A percentile compares a stretch with the other conserved stretches of the same genome.
Conservation (phyloP, 2,113 vertebrate species). For the Ammospiza nelsoni region DNA sequence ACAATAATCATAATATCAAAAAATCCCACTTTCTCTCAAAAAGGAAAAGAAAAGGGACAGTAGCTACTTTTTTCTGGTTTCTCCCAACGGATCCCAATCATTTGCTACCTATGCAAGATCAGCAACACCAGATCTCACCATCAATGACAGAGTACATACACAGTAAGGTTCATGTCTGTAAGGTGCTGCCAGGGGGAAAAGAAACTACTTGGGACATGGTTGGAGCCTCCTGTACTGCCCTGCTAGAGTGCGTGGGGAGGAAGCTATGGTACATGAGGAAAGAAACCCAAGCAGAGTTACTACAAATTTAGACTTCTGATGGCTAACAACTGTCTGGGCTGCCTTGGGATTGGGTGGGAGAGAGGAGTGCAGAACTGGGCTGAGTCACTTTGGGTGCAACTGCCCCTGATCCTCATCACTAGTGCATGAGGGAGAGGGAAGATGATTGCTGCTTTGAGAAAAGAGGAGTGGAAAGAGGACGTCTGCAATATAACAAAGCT, state of each 20-base stretch:
- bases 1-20: conserved; percentile 9
- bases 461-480: no score
- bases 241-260: neutral
- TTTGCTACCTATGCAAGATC: neutral
- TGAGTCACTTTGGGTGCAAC: neutral
- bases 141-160: neutral
- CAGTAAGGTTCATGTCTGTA: neutral
- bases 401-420: neutral
- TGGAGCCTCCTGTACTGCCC: neutral
- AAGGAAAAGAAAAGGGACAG: neutral
- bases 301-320: neutral
- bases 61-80: neutral
- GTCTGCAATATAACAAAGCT: no score
- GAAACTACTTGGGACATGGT: neutral
- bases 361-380: neutral
- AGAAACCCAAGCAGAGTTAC: neutral
- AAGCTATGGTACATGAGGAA: neutral
- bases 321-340: neutral
- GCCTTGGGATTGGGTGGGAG: neutral
- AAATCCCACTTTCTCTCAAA: neutral
- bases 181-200: neutral
- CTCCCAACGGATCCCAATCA: neutral
- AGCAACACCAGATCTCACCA: neutral
- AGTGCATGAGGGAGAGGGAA: neutral
- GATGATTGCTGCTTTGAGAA: no score